Evolutionary conservation across 2,888 invertebrate species (phyloP), one percentile per base, ranked within the genome.

Genomic region (Dimorphilus gyrociliatus): DNA sequence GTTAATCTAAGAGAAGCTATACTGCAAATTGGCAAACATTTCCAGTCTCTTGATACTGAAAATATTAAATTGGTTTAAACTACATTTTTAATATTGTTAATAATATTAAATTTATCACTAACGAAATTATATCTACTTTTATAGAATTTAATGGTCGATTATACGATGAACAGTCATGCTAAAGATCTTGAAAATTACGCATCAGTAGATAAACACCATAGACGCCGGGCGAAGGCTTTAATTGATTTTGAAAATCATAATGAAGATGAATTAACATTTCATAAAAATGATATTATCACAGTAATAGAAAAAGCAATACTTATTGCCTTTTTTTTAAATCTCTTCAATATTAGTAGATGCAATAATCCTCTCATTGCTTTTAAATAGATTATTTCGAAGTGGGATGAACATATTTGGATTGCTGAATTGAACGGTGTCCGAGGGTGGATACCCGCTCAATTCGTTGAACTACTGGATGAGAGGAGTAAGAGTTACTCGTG

Each of bases 401-500:
- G 85, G 61, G 92, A 94, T 67, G 92, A 94, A 55, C 90, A 94
- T 59, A 94, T 92, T 61, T 94, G 92, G 92, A 79, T 92, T 42
- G 92, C 92, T 4, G 92, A 94, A 62, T 63, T 94, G 27, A 92
- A 92, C 68, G 92, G 92, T 0, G 66, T 90, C 27, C 46, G 62
- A 60, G 75, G 88, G 24, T 92, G 90, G 90, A 92, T 92, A 65
- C 90, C 90, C 16, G 88, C 90, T 2, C 81, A 88, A 66, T 90
- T 90, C 68, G 88, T 92, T 0, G 81, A 88, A 63, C 68, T 92
- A 26, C 68, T 97, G 26, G 97, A 99, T 65, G 97, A 99, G 65
- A 68, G 85, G 37, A 82, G 84, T 58, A 85, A 85, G 39, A 53
- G 57, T 39, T 68, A 68, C 47, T 60, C 65, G 6, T 50, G 53